phyloP scores from a whole-genome alignment of 2,888 invertebrate genomes.

The Ochlodes sylvanus region DNA sequence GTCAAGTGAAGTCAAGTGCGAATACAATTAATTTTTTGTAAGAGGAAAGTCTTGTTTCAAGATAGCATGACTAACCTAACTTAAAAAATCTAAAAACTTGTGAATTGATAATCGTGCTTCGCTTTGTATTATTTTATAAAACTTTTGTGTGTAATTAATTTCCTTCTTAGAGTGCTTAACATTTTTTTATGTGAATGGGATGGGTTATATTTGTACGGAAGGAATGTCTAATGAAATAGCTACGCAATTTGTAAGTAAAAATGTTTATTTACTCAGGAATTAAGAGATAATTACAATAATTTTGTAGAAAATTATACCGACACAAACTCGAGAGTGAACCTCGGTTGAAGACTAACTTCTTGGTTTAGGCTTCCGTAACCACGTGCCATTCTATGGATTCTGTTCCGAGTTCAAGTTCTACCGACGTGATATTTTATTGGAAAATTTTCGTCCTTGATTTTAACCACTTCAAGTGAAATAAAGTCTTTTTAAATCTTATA shows the following conservation, averaged over 20 bases:
- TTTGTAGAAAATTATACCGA: not conserved
- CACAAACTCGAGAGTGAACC: not conserved
- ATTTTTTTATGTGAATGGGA: not conserved
- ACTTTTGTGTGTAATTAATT: not conserved
- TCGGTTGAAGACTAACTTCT: not conserved
- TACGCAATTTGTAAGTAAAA: conserved; percentile 31
- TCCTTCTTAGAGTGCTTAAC: not conserved
- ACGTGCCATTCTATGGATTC: conserved; percentile 22
- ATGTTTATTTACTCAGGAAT: not conserved
- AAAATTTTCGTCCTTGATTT: not conserved
- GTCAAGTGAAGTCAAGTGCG: no score
- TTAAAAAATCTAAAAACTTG: not conserved
- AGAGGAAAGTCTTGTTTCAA: no score
- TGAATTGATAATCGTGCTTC: not conserved
- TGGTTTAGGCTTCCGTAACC: conserved; percentile 10
- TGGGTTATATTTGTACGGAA: not conserved
- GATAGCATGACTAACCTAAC: conserved; percentile 17
- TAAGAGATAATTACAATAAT: not conserved
- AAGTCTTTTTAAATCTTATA: not conserved
- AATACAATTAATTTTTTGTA: no score
- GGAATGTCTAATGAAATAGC: conserved; percentile 16
- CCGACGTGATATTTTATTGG: not conserved
- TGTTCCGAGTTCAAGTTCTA: conserved; percentile 19
- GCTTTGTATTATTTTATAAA: not conserved
- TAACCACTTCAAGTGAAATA: not conserved